Percentiles rank a stretch among this genome's conserved stretches.
Evolutionary conservation across 2,888 invertebrate genomes (phyloP).

Genomic region (Ellobium chinense): DNA sequence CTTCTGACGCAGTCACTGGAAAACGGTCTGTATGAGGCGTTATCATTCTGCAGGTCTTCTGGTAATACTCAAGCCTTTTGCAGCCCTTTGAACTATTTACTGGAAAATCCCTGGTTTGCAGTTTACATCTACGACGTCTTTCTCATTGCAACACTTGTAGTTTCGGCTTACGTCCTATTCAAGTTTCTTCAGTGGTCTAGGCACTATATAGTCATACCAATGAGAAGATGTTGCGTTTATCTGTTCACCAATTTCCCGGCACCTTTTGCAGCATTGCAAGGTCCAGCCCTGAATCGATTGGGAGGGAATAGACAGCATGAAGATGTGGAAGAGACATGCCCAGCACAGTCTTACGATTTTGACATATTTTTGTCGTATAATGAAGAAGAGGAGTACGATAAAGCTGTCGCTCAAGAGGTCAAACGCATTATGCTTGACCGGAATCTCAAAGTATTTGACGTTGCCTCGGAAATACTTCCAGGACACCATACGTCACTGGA

Average conservation of each 20-base stretch:
- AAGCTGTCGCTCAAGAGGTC: background rate
- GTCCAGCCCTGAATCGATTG: background rate
- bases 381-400: constrained; percentile 5
- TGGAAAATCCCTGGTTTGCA: background rate
- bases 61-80: background rate
- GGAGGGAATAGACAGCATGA: no score
- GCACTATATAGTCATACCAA: background rate
- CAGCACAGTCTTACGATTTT: background rate
- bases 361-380: constrained; percentile 17
- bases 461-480: background rate
- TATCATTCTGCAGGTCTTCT: background rate
- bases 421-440: background rate
- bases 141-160: background rate
- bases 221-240: background rate
- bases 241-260: no score
- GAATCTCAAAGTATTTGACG: background rate
- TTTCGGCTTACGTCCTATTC: background rate
- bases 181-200: background rate
- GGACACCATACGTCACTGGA: background rate
- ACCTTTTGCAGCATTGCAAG: background rate
- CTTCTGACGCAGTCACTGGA: background rate
- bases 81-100: background rate
- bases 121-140: background rate
- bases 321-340: background rate
- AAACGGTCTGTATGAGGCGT: background rate